Evolutionary conservation across 2,888 invertebrate species (phyloP).

Genomic region (Zaprionus lineosus): DNA sequence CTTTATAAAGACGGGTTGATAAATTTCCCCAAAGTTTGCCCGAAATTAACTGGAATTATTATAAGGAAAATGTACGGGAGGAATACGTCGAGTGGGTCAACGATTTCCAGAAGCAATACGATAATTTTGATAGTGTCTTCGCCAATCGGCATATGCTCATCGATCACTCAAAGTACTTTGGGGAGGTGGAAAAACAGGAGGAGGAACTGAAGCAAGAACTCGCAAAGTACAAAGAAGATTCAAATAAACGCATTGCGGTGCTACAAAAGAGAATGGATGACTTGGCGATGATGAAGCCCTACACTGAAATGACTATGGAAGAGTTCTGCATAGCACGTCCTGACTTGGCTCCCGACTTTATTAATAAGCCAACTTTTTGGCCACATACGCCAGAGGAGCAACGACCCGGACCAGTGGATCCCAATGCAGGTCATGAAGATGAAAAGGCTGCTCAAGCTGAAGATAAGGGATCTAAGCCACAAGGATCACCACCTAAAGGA

Average conservation of each 20-base stretch:
- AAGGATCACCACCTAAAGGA: too few relatives aligned
- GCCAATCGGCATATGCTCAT: conserved; percentile 53
- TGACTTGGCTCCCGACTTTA: conserved; percentile 86
- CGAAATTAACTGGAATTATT: conserved; percentile 91
- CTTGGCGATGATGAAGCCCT: conserved; percentile 87
- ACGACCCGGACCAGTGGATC: conserved; percentile 58
- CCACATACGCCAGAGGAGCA: conserved; percentile 90
- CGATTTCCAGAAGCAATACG: conserved; percentile 91
- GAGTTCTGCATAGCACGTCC: conserved; percentile 90
- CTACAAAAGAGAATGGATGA: conserved; percentile 86
- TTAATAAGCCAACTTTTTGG: conserved; percentile 91
- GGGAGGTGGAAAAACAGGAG: conserved; percentile 86
- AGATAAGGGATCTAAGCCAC: too few relatives aligned
- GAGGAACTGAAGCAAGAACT: conserved; percentile 84
- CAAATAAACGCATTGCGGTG: conserved; percentile 76
- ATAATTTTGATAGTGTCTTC: conserved; percentile 63
- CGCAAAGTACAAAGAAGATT: conserved; percentile 54
- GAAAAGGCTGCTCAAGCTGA: not conserved
- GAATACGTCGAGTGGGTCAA: conserved; percentile 91
- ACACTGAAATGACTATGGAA: conserved; percentile 92
- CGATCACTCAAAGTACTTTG: conserved; percentile 71
- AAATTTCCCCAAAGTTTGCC: conserved; percentile 87
- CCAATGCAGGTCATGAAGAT: not conserved
- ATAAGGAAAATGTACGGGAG: conserved; percentile 87
- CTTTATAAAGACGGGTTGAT: conserved; percentile 54